A percentile compares a stretch with the other conserved stretches of the same genome.
These are phyloP conservation scores for Ivindomyrus marchei DNA, from an alignment of 2,113 vertebrate species.

Conservation along the genomic window DNA sequence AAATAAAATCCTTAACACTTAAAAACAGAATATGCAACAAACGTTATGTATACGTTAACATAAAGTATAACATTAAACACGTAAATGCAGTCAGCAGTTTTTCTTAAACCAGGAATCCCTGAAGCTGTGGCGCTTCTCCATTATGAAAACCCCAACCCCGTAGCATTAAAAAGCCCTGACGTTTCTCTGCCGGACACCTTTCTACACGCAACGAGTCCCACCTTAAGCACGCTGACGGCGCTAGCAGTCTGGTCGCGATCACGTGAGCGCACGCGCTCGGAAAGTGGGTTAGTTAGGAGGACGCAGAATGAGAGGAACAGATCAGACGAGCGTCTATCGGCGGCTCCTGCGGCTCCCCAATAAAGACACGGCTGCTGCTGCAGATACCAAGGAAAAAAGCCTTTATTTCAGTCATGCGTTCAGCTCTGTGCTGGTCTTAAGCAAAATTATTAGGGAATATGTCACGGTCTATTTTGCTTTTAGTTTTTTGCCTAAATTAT, in stretches of 20 bases:
- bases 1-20: background rate
- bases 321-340: constrained; percentile 40
- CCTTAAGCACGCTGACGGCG: constrained; percentile 60
- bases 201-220: constrained; percentile 14
- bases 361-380: background rate
- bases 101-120: background rate
- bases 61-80: background rate
- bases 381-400: background rate
- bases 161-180: background rate
- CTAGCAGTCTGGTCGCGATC: constrained; percentile 51
- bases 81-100: background rate
- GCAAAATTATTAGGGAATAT: background rate
- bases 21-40: background rate
- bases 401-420: background rate
- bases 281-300: constrained; percentile 69
- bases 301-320: constrained; percentile 50
- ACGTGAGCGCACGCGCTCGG: constrained; percentile 68
- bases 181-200: background rate
- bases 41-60: background rate
- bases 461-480: background rate
- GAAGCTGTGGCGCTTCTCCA: background rate
- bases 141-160: background rate
- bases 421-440: background rate
- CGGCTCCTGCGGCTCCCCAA: background rate
- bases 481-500: constrained; percentile 10